phyloP scores from a whole-genome alignment of 1,140 invertebrate genomes.

The Drosophila baimaii region DNA sequence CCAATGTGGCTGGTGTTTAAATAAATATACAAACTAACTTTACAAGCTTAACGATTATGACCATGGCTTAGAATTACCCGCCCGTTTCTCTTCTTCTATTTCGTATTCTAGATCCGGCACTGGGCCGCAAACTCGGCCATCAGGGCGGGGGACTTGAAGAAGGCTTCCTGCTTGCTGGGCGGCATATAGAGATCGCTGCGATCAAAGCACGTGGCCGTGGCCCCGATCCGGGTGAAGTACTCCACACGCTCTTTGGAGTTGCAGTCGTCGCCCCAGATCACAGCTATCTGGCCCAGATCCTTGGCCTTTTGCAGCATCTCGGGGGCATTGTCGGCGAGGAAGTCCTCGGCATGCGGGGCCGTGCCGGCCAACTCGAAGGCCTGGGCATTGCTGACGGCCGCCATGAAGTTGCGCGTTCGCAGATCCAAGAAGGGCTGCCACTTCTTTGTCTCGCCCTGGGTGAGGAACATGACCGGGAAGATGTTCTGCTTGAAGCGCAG shows the following conservation, averaged over 20 bases:
- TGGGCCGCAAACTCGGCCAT: slow-evolving; percentile 75
- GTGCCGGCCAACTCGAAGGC: slow-evolving; percentile 93
- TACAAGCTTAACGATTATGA: slow-evolving; percentile 38
- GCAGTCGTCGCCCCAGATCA: slow-evolving; percentile 98
- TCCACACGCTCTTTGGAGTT: slow-evolving; percentile 93
- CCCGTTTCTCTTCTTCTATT: slow-evolving; percentile 26
- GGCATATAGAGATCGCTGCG: slow-evolving; percentile 88
- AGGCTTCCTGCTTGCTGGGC: slow-evolving; percentile 63
- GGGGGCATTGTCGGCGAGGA: slow-evolving; percentile 89
- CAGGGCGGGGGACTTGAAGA: slow-evolving; percentile 74
- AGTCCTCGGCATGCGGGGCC: slow-evolving; percentile 95
- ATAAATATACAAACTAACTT: slow-evolving; percentile 47
- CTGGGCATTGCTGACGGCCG: slow-evolving; percentile 92
- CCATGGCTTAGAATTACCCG: slow-evolving; percentile 47
- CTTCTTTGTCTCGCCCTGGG: slow-evolving; percentile 91
- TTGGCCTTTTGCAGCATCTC: slow-evolving; percentile 90
- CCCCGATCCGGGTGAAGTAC: slow-evolving; percentile 92
- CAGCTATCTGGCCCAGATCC: slow-evolving; percentile 91
- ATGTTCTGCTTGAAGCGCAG: slow-evolving; percentile 96
- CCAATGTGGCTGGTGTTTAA: slow-evolving; percentile 28
- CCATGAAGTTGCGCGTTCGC: slow-evolving; percentile 90
- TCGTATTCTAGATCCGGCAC: slow-evolving; percentile 55
- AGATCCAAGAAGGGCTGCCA: slow-evolving; percentile 94
- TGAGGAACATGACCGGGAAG: slow-evolving; percentile 97
- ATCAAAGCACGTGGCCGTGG: slow-evolving; percentile 97